A percentile compares a stretch with the other conserved stretches of the same genome.
phyloP scores from a whole-genome alignment of 2,113 vertebrate genomes.

The Oriolus oriolus region DNA sequence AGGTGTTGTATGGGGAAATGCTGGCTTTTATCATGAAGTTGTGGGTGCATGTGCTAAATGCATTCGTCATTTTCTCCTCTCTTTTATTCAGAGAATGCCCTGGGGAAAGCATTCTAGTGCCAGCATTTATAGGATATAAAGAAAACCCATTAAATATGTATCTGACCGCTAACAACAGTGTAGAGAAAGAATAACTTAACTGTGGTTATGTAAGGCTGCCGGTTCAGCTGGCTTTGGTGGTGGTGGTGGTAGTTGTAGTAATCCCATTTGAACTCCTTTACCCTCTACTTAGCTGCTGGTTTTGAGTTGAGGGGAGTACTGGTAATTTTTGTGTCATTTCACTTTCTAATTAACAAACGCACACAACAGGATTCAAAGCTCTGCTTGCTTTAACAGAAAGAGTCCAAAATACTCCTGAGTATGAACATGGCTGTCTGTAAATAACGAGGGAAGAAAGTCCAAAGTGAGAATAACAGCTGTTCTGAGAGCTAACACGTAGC shows the following conservation, averaged over 20 bases:
- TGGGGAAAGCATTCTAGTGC: constrained; percentile 70
- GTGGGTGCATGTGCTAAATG: constrained; percentile 71
- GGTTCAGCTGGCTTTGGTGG: neutral
- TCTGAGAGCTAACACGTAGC: neutral
- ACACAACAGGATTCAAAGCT: neutral
- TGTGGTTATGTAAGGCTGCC: constrained; percentile 32
- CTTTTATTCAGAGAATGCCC: constrained; percentile 72
- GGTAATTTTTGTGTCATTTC: neutral
- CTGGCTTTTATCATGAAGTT: constrained; percentile 77
- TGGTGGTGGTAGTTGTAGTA: neutral
- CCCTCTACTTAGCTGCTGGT: neutral
- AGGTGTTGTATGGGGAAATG: constrained; percentile 77
- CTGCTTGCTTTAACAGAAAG: neutral
- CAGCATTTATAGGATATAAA: constrained; percentile 78
- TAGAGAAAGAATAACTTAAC: constrained; percentile 42
- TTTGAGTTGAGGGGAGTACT: neutral
- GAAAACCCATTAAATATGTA: constrained; percentile 81
- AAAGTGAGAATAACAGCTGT: neutral
- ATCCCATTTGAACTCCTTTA: neutral
- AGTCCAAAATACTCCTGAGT: neutral
- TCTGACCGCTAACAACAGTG: constrained; percentile 64
- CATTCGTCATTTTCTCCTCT: constrained; percentile 71
- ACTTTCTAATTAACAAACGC: neutral
- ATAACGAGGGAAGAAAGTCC: neutral
- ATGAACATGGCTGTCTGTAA: neutral